Conservation (phyloP, 2,113 vertebrate species). For the Malurus melanocephalus region DNA sequence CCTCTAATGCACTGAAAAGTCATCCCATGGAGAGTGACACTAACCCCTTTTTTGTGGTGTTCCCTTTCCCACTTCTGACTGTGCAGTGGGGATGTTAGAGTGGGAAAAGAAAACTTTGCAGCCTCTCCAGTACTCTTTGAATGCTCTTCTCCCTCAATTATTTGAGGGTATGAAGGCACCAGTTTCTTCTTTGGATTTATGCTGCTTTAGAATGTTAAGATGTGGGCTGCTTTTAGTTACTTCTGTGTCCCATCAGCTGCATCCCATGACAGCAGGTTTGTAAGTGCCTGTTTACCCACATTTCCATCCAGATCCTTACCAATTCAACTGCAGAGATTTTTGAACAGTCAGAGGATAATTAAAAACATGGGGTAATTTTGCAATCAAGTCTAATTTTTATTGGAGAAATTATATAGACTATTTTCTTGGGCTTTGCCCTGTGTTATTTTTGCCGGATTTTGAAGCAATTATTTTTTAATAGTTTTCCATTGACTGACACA, state of each 20-base stretch:
- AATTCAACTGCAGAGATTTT: neutral
- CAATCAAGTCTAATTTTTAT: neutral
- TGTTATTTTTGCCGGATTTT: slow-evolving; percentile 6
- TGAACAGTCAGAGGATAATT: neutral
- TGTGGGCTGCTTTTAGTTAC: neutral
- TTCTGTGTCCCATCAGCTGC: neutral
- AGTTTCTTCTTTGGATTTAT: neutral
- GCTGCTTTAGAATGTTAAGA: neutral
- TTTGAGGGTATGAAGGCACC: neutral
- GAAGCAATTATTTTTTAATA: neutral
- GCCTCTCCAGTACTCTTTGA: neutral
- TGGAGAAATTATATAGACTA: neutral
- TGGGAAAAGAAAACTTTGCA: neutral
- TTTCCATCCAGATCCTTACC: neutral
- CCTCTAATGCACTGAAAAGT: neutral
- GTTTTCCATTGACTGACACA: neutral
- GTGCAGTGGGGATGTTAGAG: neutral
- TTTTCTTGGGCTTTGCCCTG: neutral
- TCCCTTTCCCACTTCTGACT: neutral
- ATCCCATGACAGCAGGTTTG: neutral
- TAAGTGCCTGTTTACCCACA: neutral
- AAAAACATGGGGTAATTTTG: neutral
- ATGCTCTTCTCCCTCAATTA: neutral
- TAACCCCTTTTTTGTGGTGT: neutral
- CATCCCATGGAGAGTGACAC: neutral